Conservation (phyloP, 2,888 invertebrate species). For the Eledone cirrhosa region DNA sequence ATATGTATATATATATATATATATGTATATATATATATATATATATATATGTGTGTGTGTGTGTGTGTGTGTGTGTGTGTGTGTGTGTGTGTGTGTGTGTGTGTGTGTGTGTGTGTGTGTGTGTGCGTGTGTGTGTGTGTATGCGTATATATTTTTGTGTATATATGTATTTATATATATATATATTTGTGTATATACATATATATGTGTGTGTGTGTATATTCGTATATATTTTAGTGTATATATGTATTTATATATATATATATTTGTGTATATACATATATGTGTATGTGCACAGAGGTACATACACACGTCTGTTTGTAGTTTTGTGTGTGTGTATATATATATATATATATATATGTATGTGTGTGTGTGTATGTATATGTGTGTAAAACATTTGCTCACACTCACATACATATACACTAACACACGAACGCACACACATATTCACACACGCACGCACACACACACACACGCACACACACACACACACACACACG, state of each 20-base stretch:
- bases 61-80: background rate
- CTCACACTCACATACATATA: background rate
- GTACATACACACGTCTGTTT: background rate
- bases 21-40: background rate
- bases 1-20: slow-evolving; percentile 5
- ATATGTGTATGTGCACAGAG: background rate
- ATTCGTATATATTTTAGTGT: background rate
- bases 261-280: background rate
- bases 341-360: background rate
- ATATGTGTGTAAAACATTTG: background rate
- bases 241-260: background rate
- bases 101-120: background rate
- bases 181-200: background rate
- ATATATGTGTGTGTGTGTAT: background rate
- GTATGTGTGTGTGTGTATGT: background rate
- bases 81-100: background rate
- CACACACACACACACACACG: background rate
- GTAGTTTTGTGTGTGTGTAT: background rate
- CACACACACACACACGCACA: slow-evolving; percentile 1
- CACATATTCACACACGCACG: background rate
- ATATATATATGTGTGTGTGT: background rate
- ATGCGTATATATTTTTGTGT: background rate
- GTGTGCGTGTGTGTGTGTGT: too few species aligned
- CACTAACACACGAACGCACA: background rate
- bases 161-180: background rate